These are phyloP conservation scores for Drosophila tani DNA, from an alignment of 1,140 invertebrate genomes.

Conservation along the genomic window DNA sequence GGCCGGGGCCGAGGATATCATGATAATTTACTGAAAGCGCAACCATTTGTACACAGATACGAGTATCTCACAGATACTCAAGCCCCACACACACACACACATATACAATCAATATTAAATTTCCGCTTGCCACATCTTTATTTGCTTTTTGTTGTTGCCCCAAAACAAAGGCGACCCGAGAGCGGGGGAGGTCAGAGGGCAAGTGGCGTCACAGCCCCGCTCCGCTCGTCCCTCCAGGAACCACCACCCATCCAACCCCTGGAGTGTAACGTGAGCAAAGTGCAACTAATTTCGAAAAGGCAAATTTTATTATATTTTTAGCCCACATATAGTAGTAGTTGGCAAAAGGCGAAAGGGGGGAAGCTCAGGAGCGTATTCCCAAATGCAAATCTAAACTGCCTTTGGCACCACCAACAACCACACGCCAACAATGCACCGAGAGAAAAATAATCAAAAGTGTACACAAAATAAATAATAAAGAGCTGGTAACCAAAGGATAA, in stretches of 20 bases:
- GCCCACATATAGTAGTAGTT: constrained; percentile 42
- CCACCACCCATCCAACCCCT: constrained; percentile 13
- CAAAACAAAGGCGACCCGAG: constrained; percentile 22
- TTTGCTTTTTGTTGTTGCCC: constrained; percentile 66
- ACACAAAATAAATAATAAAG: constrained; percentile 1
- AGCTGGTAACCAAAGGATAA: too few relatives aligned
- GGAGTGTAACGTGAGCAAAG: constrained; percentile 68
- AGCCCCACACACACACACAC: constrained; percentile 36
- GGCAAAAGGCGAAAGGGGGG: constrained; percentile 10
- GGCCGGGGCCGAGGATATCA: constrained; percentile 51
- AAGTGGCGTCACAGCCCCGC: constrained; percentile 22
- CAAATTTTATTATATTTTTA: constrained; percentile 74
- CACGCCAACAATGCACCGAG: constrained; percentile 16
- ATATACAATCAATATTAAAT: constrained; percentile 80
- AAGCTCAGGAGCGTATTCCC: constrained; percentile 57
- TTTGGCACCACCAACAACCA: constrained; percentile 39
- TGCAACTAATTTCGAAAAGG: constrained; percentile 80
- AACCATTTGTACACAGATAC: constrained; percentile 69
- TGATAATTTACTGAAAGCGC: constrained; percentile 80
- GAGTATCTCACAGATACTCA: constrained; percentile 14
- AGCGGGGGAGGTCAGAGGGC: constrained; percentile 18
- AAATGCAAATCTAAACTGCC: constrained; percentile 80
- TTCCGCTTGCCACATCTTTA: constrained; percentile 79
- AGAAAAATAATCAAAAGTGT: constrained; percentile 9
- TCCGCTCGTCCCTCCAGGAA: not conserved